Percentiles rank a stretch among this genome's conserved stretches.
Evolutionary conservation across 2,113 vertebrate species (phyloP).

Genomic region (Zapus hudsonius): DNA sequence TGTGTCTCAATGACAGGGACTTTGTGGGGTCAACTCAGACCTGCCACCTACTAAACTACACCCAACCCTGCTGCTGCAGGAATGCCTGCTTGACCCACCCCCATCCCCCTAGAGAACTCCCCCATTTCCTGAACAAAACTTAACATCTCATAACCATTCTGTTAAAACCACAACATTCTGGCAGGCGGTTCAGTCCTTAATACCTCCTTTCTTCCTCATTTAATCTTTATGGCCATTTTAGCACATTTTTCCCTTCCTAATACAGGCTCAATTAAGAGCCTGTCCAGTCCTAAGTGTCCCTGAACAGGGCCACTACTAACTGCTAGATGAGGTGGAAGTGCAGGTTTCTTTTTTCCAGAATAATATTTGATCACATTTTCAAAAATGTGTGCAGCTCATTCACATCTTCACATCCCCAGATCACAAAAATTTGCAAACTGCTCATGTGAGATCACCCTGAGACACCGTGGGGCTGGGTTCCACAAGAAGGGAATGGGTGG

Average conservation of each 20-base stretch:
- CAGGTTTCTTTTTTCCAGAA: neutral
- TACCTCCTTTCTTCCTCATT: neutral
- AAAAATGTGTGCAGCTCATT: neutral
- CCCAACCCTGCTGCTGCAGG: too few species aligned
- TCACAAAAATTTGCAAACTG: neutral
- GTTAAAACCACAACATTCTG: neutral
- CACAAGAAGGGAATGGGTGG: neutral
- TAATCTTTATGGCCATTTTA: neutral
- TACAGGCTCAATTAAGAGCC: neutral
- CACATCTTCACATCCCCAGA: neutral
- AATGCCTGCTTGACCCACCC: neutral
- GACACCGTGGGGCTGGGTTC: neutral
- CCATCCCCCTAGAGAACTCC: neutral
- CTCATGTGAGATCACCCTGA: neutral
- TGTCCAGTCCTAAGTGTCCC: neutral
- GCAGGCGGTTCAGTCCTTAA: neutral
- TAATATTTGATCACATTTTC: slow-evolving; percentile 18
- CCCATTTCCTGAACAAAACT: neutral
- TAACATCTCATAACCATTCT: neutral
- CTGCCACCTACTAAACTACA: neutral
- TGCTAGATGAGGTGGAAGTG: neutral
- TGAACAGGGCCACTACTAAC: neutral
- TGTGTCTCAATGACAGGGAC: neutral
- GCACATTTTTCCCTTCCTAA: slow-evolving; percentile 14
- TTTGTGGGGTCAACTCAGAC: neutral